A percentile compares a stretch with the other conserved stretches of the same genome.
phyloP scores from a whole-genome alignment of 2,797 vertebrate genomes.

The Pteropus rufus region DNA sequence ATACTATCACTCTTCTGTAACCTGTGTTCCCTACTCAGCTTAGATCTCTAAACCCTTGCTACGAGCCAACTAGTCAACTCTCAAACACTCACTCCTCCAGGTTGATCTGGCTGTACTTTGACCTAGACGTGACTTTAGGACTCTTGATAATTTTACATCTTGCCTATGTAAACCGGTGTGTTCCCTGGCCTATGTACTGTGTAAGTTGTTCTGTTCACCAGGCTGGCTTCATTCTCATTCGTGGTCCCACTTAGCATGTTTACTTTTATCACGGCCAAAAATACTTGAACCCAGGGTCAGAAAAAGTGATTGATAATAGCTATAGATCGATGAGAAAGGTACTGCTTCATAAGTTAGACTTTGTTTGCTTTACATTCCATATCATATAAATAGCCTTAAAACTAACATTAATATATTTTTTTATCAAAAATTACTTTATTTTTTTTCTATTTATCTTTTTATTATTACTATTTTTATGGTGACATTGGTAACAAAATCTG shows the following conservation, averaged over 20 bases:
- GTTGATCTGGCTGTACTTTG: background rate
- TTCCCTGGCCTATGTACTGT: background rate
- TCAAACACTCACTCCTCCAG: background rate
- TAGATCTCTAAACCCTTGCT: background rate
- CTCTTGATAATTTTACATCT: background rate
- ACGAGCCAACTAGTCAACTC: background rate
- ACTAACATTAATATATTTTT: background rate
- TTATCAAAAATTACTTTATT: no score
- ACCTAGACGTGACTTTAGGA: background rate
- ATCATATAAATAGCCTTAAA: background rate
- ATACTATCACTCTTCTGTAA: background rate
- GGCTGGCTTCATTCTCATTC: background rate
- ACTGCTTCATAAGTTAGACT: background rate
- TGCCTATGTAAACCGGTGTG: background rate
- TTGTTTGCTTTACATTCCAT: background rate
- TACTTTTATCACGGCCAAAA: background rate
- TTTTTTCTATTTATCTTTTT: no score
- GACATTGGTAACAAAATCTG: no score
- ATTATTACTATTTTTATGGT: no score
- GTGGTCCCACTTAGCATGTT: background rate
- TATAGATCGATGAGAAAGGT: background rate
- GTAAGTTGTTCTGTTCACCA: background rate
- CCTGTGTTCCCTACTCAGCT: background rate
- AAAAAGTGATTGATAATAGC: background rate
- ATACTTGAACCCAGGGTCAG: background rate